Evolutionary conservation across 2,797 vertebrate genomes (phyloP), one percentile per base, ranked within the genome.

Genomic region (Peromyscus attwateri): DNA sequence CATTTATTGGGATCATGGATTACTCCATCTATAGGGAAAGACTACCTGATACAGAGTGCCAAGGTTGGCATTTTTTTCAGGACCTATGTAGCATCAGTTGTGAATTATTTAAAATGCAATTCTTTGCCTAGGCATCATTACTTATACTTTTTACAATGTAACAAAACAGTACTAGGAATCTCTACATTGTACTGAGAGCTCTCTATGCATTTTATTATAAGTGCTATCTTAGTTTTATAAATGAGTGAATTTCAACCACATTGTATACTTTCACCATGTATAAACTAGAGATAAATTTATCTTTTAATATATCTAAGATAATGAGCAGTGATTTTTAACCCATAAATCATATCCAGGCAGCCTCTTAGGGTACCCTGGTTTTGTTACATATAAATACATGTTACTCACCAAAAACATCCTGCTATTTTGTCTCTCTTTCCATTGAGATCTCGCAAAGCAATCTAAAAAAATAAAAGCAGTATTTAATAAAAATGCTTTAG

Each of bases 381-480:
- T 92, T 96, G 16, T 64, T 95, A 83, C 2, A 75, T 68, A 87
- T 27, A 89, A 85, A 82, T 90, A 37, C 49, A 82, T 40, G 87
- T 94, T 92, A 40, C 29, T 96, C 34, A 83, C 77, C 73, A 34
- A 60, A 55, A 85, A 84, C 19, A 75, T 97, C 43, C 89, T 16
- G 46, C 2, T 93, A 40, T 34, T 55, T 37, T 91, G 1, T 25
- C 34, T 94, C 4, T 46, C 14, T 92, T 76, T 75, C 73, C 46
- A 77, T 92, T 96, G 40, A 94, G 31, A 91, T 93, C 6, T 90
- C 93, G 52, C 14, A 81, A 88, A 96, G 79, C 14, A 94, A 37
- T 73, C 52, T 96, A 71, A 52, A 66, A 14, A 94, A 82, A 27
- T 23, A 92, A 81, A 49, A 52, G 16, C 90, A 97, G 49, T 80